Evolutionary conservation across 2,888 invertebrate genomes (phyloP).

Genomic region (Agapostemon virescens): DNA sequence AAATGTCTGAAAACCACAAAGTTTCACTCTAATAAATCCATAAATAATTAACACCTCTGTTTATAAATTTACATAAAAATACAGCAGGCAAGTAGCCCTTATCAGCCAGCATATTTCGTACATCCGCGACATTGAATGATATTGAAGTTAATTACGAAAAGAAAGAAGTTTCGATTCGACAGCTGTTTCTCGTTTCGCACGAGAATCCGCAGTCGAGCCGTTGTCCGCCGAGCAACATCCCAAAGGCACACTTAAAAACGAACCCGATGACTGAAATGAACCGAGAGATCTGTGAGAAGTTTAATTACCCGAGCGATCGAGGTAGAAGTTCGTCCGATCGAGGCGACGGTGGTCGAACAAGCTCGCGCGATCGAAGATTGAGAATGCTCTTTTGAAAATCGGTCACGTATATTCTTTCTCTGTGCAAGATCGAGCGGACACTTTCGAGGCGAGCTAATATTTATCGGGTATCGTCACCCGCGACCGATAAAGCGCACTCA

Average conservation of each 20-base stretch:
- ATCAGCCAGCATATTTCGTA: no score
- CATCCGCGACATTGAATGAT: no score
- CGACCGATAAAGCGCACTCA: constrained; percentile 4
- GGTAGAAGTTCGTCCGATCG: not conserved
- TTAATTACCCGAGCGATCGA: not conserved
- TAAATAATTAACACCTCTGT: no score
- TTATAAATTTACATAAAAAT: no score
- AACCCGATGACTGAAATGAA: not conserved
- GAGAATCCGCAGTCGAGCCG: no score
- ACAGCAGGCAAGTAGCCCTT: no score
- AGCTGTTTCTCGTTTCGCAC: no score
- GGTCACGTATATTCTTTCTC: not conserved
- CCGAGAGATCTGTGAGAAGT: not conserved
- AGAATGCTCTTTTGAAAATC: not conserved
- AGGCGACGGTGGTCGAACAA: not conserved
- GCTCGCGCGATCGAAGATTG: not conserved
- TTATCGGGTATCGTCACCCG: constrained; percentile 30
- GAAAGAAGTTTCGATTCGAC: no score
- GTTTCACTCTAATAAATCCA: no score
- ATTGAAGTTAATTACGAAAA: no score
- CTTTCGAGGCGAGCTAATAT: constrained; percentile 17
- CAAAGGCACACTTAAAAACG: not conserved
- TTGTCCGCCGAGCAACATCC: no score
- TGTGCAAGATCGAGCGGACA: constrained; percentile 9
- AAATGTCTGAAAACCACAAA: no score